These are phyloP conservation scores for Wasmannia auropunctata DNA, from an alignment of 1,140 invertebrate species.

Conservation along the genomic window DNA sequence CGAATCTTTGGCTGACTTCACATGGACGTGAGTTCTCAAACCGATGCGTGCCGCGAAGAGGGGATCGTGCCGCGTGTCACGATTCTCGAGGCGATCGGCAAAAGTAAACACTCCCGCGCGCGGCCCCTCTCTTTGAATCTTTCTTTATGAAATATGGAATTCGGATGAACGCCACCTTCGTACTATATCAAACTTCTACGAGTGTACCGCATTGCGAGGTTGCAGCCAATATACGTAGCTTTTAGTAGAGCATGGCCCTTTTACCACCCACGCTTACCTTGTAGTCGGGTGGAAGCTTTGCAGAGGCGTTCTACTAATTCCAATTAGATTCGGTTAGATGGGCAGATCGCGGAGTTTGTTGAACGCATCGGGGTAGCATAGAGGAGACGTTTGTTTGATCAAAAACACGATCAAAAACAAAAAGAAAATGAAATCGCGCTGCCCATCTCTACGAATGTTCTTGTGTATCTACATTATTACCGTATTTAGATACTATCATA, in stretches of 20 bases:
- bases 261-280: slow-evolving; percentile 47
- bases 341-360: slow-evolving; percentile 4
- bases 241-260: slow-evolving; percentile 31
- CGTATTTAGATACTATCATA: neutral
- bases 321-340: slow-evolving; percentile 53
- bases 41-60: neutral
- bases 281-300: slow-evolving; percentile 40
- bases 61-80: neutral
- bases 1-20: slow-evolving; percentile 26
- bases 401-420: neutral
- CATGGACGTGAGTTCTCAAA: slow-evolving; percentile 36
- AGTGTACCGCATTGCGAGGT: slow-evolving; percentile 31
- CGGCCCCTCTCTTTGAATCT: slow-evolving; percentile 34
- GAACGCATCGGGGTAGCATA: neutral
- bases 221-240: slow-evolving; percentile 51
- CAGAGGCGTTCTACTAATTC: slow-evolving; percentile 48
- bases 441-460: neutral
- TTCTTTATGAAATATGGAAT: slow-evolving; percentile 36
- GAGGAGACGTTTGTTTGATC: neutral
- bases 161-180: neutral
- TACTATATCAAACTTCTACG: slow-evolving; percentile 38
- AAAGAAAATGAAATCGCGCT: neutral
- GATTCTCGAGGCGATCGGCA: neutral
- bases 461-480: slow-evolving; percentile 29
- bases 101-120: slow-evolving; percentile 4